Conservation (phyloP, 1,140 invertebrate genomes). For the Heliconius congener region DNA sequence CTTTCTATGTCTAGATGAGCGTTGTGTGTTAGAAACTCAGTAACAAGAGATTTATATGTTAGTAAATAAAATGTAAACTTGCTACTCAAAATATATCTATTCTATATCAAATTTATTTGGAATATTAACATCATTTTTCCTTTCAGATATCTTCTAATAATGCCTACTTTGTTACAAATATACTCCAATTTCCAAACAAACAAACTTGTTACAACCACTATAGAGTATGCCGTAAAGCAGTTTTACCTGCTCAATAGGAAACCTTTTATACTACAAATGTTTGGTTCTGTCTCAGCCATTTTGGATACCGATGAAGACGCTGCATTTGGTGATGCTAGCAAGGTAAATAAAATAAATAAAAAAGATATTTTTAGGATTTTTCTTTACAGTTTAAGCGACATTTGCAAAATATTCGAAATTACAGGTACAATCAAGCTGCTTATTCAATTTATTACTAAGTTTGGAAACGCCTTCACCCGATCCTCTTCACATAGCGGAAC, state of each 20-base stretch:
- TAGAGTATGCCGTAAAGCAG: conserved; percentile 99
- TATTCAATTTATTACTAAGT: conserved; percentile 95
- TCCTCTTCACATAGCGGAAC: conserved; percentile 95
- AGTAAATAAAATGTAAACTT: too few species aligned
- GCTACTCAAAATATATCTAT: too few species aligned
- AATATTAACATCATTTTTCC: too few species aligned
- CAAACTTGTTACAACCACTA: conserved; percentile 94
- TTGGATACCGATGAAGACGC: conserved; percentile 95
- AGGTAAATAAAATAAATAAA: conserved; percentile 81
- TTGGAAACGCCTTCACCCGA: conserved; percentile 96
- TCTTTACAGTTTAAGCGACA: too few species aligned
- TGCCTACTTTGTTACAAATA: conserved; percentile 97
- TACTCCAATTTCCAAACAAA: conserved; percentile 99
- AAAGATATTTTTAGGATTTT: background rate
- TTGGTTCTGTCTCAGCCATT: conserved; percentile 97
- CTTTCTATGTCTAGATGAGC: background rate
- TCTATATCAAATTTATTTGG: too few species aligned
- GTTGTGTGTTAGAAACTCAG: background rate
- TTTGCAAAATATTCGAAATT: background rate
- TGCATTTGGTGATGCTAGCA: conserved; percentile 93
- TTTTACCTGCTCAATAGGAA: conserved; percentile 99
- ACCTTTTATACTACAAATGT: conserved; percentile 99
- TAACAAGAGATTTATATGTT: too few species aligned
- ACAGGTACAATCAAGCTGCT: conserved; percentile 92
- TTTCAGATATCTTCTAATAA: conserved; percentile 95